These are phyloP conservation scores for Paedocypris micromegethes DNA, from an alignment of 2,797 vertebrate genomes.

Conservation along the genomic window DNA sequence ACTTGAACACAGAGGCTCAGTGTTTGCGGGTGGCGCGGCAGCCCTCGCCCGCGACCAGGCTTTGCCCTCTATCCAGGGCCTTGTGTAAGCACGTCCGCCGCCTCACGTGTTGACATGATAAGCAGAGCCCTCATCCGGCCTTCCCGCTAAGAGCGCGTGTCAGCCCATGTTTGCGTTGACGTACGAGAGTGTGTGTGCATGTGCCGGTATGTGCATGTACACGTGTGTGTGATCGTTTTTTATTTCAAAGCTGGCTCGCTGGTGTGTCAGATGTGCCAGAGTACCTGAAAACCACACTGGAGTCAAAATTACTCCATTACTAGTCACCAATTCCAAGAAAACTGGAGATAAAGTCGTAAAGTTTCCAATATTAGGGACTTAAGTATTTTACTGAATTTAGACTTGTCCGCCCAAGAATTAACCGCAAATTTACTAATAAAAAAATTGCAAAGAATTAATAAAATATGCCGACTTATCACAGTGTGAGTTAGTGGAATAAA, in stretches of 20 bases:
- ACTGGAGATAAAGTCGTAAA: no score
- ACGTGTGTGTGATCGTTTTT: conserved; percentile 37
- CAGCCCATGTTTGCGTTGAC: conserved; percentile 53
- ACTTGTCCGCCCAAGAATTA: no score
- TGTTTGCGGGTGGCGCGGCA: conserved; percentile 37
- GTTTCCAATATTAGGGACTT: no score
- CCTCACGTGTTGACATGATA: conserved; percentile 45
- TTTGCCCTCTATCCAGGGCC: conserved; percentile 37
- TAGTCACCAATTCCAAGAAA: no score
- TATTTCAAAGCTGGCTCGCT: conserved; percentile 35
- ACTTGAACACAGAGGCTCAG: conserved; percentile 45
- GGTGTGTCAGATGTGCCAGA: no score
- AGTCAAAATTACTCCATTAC: no score
- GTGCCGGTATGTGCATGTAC: conserved; percentile 24
- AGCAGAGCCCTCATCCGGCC: conserved; percentile 51
- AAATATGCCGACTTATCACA: no score
- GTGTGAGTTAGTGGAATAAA: no score
- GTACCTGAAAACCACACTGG: no score
- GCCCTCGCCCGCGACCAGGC: conserved; percentile 50
- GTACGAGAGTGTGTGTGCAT: conserved; percentile 30
- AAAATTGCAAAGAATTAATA: no score
- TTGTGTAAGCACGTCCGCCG: conserved; percentile 43
- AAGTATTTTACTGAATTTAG: no score
- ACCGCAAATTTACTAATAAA: no score
- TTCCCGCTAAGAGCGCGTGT: conserved; percentile 38